These are phyloP conservation scores for Epinephelus cyanopodus DNA, from an alignment of 2,113 vertebrate species.

Conservation along the genomic window DNA sequence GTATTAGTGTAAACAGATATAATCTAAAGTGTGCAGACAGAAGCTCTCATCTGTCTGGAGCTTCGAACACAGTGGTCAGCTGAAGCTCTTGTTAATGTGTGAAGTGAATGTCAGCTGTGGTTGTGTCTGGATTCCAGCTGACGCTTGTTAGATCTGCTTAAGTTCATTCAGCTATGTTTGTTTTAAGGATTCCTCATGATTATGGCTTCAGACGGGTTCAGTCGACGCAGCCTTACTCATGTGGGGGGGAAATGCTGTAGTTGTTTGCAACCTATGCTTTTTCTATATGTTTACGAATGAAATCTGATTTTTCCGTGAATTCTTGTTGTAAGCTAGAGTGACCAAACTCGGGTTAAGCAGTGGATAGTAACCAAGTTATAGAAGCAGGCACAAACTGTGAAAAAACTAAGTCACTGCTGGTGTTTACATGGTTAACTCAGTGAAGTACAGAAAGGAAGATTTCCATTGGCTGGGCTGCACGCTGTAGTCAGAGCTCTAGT, in stretches of 20 bases:
- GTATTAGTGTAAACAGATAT: constrained; percentile 44
- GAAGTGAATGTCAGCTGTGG: constrained; percentile 51
- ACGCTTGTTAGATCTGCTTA: constrained; percentile 59
- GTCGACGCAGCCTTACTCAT: background rate
- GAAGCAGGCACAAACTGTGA: constrained; percentile 33
- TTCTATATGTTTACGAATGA: constrained; percentile 1
- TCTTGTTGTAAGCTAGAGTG: background rate
- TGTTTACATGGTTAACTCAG: constrained; percentile 79
- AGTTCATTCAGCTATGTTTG: constrained; percentile 30
- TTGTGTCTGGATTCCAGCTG: constrained; percentile 60
- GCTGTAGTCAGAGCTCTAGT: constrained; percentile 85
- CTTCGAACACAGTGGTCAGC: constrained; percentile 53
- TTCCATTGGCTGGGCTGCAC: constrained; percentile 77
- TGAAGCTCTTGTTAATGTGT: constrained; percentile 61
- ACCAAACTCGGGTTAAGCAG: constrained; percentile 3
- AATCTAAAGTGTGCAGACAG: constrained; percentile 43
- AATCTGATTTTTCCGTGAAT: constrained; percentile 11
- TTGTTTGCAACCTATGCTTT: background rate
- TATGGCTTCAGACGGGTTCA: constrained; percentile 16
- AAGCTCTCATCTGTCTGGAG: constrained; percentile 24
- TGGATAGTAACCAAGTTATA: constrained; percentile 28
- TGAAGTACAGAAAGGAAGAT: constrained; percentile 66
- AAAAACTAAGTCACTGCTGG: constrained; percentile 70
- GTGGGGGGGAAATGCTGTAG: background rate
- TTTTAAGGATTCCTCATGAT: constrained; percentile 49